Conservation (phyloP, 2,888 invertebrate species). For the Eristalinus aeneus region DNA sequence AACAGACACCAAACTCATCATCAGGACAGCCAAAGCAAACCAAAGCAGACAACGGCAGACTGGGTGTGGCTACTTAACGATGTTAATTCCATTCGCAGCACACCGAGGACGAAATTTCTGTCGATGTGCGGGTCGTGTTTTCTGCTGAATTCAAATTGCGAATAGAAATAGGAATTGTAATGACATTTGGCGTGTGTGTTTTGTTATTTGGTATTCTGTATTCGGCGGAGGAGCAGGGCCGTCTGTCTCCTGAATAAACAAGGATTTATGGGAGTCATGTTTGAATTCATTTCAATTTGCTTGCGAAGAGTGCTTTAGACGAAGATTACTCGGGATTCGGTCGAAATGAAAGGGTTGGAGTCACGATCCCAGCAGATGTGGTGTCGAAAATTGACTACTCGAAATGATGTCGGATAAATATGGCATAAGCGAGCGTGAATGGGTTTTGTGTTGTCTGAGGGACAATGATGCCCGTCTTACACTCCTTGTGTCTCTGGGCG, state of each 20-base stretch:
- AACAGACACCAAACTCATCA: not conserved
- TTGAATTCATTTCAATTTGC: constrained; percentile 50
- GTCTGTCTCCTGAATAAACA: constrained; percentile 30
- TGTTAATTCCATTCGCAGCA: constrained; percentile 66
- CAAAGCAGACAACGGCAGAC: constrained; percentile 21
- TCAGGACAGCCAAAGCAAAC: not conserved
- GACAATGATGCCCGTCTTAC: not conserved
- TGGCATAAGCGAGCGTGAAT: not conserved
- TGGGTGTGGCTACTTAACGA: constrained; percentile 69
- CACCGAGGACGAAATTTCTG: constrained; percentile 52
- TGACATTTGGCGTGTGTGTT: constrained; percentile 43
- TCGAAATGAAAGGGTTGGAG: constrained; percentile 30
- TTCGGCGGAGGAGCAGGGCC: not conserved
- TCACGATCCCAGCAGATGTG: constrained; percentile 28
- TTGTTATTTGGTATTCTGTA: not conserved
- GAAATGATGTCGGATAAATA: constrained; percentile 23
- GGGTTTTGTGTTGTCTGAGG: not conserved
- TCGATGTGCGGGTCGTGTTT: constrained; percentile 59
- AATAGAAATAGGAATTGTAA: constrained; percentile 60
- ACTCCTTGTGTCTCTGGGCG: not conserved
- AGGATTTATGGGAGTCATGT: constrained; percentile 58
- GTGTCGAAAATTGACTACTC: constrained; percentile 24
- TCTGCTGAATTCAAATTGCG: constrained; percentile 55
- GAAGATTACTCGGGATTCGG: constrained; percentile 37
- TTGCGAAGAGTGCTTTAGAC: constrained; percentile 31